Evolutionary conservation across 1,140 invertebrate genomes (phyloP).

Genomic region (Aphaenogaster rudis): DNA sequence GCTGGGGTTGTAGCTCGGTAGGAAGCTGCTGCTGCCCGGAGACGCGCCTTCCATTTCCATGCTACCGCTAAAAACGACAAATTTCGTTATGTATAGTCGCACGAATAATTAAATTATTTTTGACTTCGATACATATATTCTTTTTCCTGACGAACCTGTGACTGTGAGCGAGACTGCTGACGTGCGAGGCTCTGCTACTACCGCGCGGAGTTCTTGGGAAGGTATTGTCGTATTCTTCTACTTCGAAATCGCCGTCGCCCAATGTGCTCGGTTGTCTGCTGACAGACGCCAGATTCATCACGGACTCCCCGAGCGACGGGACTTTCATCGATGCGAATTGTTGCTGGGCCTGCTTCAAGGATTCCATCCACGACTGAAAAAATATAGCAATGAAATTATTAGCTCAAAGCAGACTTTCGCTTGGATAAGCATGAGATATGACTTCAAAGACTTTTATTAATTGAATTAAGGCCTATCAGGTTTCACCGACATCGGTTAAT

Average conservation of each 20-base stretch:
- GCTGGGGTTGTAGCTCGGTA: constrained; percentile 86
- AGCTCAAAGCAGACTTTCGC: background rate
- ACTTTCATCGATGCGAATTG: constrained; percentile 82
- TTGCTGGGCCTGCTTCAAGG: constrained; percentile 83
- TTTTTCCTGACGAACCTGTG: constrained; percentile 83
- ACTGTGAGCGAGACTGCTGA: constrained; percentile 90
- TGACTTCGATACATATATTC: background rate
- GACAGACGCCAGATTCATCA: constrained; percentile 73
- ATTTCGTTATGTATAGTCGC: background rate
- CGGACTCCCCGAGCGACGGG: constrained; percentile 76
- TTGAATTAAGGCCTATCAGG: background rate
- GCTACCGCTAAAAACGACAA: constrained; percentile 88
- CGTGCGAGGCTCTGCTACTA: constrained; percentile 87
- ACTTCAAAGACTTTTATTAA: background rate
- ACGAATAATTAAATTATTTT: background rate
- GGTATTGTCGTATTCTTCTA: constrained; percentile 82
- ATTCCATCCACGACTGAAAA: constrained; percentile 84
- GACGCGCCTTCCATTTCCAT: constrained; percentile 91
- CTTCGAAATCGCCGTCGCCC: constrained; percentile 83
- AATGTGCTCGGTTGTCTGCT: constrained; percentile 83
- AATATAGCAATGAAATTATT: background rate
- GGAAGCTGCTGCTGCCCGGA: constrained; percentile 85
- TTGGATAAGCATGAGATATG: background rate
- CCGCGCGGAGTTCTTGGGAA: constrained; percentile 82
- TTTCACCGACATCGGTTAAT: background rate